Percentiles rank a stretch among this genome's conserved stretches.
Evolutionary conservation across 2,113 vertebrate genomes (phyloP).

Genomic region (Galemys pyrenaicus): DNA sequence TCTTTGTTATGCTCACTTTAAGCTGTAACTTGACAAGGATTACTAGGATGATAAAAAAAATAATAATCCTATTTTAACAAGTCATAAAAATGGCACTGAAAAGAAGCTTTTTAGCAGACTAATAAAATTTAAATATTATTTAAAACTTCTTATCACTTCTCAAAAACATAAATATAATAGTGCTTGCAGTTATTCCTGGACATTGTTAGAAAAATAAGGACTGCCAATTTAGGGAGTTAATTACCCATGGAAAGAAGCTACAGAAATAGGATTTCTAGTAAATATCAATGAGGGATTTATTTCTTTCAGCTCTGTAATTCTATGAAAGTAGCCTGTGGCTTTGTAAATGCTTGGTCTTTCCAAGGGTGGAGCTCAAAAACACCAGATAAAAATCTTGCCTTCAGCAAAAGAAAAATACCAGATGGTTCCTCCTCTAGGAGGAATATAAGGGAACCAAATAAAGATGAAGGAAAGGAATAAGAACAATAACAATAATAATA

Average conservation of each 20-base stretch:
- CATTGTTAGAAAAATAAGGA: conserved; percentile 4
- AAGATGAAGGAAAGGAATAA: no score
- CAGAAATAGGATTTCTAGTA: conserved; percentile 14
- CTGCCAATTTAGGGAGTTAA: background rate
- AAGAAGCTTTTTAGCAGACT: background rate
- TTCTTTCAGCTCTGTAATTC: background rate
- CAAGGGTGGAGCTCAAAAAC: background rate
- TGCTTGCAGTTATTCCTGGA: background rate
- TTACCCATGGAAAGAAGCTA: background rate
- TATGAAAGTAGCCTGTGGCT: background rate
- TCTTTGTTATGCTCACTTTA: background rate
- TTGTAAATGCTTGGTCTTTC: background rate
- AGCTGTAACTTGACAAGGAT: background rate
- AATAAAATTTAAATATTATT: conserved; percentile 30
- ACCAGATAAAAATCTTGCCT: background rate
- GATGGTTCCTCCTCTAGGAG: no score
- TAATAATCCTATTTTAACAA: conserved; percentile 23
- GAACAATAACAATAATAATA: no score
- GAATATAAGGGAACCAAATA: no score
- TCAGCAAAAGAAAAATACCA: background rate
- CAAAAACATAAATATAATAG: background rate
- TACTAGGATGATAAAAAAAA: background rate
- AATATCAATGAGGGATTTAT: background rate
- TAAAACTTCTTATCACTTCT: background rate
- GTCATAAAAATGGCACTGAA: background rate